These are phyloP conservation scores for Drosophila pachea DNA, from an alignment of 1,140 invertebrate species.

Conservation along the genomic window DNA sequence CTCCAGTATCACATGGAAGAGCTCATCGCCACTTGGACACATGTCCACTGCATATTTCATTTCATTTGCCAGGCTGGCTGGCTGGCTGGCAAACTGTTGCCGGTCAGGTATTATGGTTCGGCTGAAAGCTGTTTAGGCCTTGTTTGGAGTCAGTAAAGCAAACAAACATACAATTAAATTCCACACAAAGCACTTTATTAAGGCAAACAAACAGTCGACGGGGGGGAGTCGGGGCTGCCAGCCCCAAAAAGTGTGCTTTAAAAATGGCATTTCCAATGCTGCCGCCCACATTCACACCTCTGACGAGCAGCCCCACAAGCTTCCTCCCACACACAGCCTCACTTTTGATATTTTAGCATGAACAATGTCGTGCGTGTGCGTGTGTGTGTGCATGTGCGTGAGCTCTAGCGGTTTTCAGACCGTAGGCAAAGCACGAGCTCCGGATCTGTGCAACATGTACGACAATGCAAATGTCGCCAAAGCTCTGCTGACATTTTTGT, in stretches of 20 bases:
- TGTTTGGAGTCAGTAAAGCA: conserved; percentile 17
- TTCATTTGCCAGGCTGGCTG: conserved; percentile 49
- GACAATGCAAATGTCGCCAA: conserved; percentile 6
- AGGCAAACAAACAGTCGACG: conserved; percentile 34
- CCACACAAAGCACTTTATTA: conserved; percentile 47
- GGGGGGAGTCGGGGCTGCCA: background rate
- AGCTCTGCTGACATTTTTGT: conserved; percentile 9
- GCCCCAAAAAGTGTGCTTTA: conserved; percentile 42
- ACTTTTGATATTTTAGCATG: conserved; percentile 35
- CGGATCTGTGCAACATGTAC: background rate
- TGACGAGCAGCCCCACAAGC: background rate
- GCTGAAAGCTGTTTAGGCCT: conserved; percentile 1
- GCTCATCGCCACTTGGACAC: conserved; percentile 36
- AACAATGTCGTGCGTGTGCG: conserved; percentile 30
- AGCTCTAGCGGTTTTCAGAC: no score
- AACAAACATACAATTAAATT: conserved; percentile 49
- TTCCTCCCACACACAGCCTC: background rate
- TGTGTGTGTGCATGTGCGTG: conserved; percentile 4
- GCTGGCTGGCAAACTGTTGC: conserved; percentile 30
- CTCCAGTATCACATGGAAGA: conserved; percentile 31
- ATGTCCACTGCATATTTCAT: conserved; percentile 53
- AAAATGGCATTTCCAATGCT: conserved; percentile 35
- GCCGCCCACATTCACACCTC: conserved; percentile 34
- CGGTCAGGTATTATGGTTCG: conserved; percentile 22
- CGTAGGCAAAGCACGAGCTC: conserved; percentile 20